These are phyloP conservation scores for Microctenopoma stevenorrisi DNA, from an alignment of 2,797 vertebrate species.

Conservation along the genomic window DNA sequence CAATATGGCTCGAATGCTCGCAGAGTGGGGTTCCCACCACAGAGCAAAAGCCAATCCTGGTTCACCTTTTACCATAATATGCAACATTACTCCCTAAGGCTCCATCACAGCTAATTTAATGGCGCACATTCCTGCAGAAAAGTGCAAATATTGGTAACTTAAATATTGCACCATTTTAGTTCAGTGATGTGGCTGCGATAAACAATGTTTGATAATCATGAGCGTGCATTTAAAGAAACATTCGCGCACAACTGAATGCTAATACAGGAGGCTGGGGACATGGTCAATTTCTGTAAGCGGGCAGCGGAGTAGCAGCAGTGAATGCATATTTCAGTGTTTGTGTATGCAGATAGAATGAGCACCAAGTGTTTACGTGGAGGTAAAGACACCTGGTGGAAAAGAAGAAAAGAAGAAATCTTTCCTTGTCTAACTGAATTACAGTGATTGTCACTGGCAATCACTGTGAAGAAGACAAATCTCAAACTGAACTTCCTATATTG, in stretches of 20 bases:
- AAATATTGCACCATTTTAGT: neutral
- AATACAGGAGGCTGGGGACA: conserved; percentile 4
- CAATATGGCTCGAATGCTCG: neutral
- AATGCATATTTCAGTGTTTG: neutral
- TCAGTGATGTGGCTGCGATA: neutral
- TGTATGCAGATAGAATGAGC: too few relatives aligned
- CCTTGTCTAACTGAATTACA: neutral
- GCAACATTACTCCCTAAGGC: neutral
- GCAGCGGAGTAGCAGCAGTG: neutral
- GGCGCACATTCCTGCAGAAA: too few relatives aligned
- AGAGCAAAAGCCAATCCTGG: neutral
- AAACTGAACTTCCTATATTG: too few relatives aligned
- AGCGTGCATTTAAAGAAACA: neutral
- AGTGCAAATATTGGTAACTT: neutral
- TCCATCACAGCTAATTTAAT: neutral
- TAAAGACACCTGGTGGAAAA: neutral
- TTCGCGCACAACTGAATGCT: neutral
- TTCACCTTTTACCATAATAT: neutral
- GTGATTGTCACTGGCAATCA: neutral
- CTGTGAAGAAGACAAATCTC: too few relatives aligned
- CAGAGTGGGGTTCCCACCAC: neutral
- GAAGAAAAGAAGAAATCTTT: too few relatives aligned
- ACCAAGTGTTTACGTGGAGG: neutral
- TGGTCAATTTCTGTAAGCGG: neutral
- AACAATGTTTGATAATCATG: neutral